Base-by-base conservation (phyloP, 1,140 invertebrate species). In the Pseudomyrmex pallidus region DNA sequence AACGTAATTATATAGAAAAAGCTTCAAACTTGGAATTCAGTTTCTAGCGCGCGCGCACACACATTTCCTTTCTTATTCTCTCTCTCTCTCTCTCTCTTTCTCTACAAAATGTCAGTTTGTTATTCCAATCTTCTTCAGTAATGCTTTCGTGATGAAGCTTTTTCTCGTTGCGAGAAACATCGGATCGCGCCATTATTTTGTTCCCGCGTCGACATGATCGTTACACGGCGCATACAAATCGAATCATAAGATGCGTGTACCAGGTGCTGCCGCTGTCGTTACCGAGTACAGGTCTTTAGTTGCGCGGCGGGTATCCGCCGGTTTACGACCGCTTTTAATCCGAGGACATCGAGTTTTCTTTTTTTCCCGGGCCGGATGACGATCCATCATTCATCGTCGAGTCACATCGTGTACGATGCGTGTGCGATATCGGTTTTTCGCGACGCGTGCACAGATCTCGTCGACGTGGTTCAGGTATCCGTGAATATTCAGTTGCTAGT, bases 321-420 rank as follows among this genome's bases (percentile, higher is more conserved):
- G 35, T 67, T 83, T 72, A 73, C 84, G 74, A 84, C 52, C 85
- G 86, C 87, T 91, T 35, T 91, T 74, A 68, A 87, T 78, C 80
- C 68, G 87, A 90, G 85, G 66, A 82, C 84, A 85, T 77, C 77
- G 82, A 74, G 67, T 88, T 93, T 92, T 91, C 90, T 9, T 44
- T 35, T 91, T 92, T 91, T 85, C 72, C 48, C 4, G 20, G 15
- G 9, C 22, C 17, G 46, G 50, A 84, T 67, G 91, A 90, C 90
- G 89, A 89, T 91, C 84, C 73, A 93, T 93, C 92, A 92, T 93
- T 85, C 89, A 83, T 80, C 72, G 76, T 59, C 64, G 57, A 61
- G n/a, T 46, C 66, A 57, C 62, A 25, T 25, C 0, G 35, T 35
- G 35, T 35, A 35, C 35, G n/a, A 73, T n/a, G 66, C 73, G 72